Base-by-base conservation (phyloP, 2,888 invertebrate species). In the Andrena chrysosceles region DNA sequence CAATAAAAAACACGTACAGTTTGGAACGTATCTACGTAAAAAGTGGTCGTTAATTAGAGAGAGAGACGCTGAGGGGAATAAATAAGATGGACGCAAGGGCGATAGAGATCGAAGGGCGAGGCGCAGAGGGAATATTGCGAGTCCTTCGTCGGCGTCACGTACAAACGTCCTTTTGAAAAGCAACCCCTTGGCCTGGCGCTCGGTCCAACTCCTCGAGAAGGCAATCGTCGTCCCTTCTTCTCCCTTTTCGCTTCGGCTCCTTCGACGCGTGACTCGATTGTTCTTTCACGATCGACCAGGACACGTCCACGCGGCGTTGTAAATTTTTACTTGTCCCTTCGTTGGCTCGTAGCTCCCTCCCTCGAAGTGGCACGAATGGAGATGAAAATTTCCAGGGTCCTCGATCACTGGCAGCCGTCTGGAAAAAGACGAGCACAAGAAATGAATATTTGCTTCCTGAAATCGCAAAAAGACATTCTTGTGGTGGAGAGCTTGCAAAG, bases 81-180 rank as follows among this genome's bases (percentile, higher is more conserved):
- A 82, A 82, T 81, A 82, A 82, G 82, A 49, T 56, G 29, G 49
- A 60, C 16, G 49, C 42, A 33, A 56, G 75, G 69, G 70, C 8
- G 63, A 75, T 68, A 74, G 75, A 31, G 81, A 83, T 83, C 83
- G 77, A 69, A 73, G 60, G 63, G 29, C 49, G 63, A 83, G 59
- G 68, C 33, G 31, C 60, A 42, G 69, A 59, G 68, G 49, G 80
- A 72, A 80, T 81, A 81, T 81, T 81, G 85, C 85, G 85, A 85
- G 83, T 83, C 77, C 63, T 68, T 71, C 66, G 82, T 62, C 60
- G 20, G 62, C 79, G 87, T 87, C 87, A 85, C 87, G 87, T 87
- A 87, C 87, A 81, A 85, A 85, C 83, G 85, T 77, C 71, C 83
- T 84, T 85, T 85, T 81, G 78, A 87, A 81, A 76, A 83, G 77